A percentile compares a stretch with the other conserved stretches of the same genome.
Conservation (phyloP, 2,113 vertebrate genomes). For the Vulpes lagopus region DNA sequence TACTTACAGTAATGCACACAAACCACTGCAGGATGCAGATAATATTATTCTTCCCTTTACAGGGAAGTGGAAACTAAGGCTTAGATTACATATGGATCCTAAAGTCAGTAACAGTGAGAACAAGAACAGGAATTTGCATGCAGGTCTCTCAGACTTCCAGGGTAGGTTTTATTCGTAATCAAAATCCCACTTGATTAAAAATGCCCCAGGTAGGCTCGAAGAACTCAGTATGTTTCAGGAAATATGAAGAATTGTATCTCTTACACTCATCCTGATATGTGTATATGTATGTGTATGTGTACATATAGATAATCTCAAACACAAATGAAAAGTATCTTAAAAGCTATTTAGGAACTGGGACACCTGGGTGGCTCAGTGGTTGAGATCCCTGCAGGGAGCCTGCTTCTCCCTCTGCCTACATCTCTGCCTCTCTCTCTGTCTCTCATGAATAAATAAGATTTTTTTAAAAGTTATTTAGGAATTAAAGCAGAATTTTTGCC, state of each 20-base stretch:
- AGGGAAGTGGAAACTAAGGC: background rate
- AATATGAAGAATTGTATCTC: background rate
- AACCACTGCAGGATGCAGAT: fast-evolving
- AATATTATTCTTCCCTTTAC: background rate
- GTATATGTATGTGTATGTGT: background rate
- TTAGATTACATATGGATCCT: background rate
- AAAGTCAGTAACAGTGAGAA: background rate
- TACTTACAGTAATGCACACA: too few species aligned
- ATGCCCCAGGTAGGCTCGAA: background rate
- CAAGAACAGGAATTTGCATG: background rate
- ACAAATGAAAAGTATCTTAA: background rate
- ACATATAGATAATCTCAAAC: background rate
- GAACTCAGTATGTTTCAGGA: background rate
- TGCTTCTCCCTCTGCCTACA: too few species aligned
- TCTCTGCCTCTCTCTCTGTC: too few species aligned
- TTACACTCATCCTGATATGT: background rate
- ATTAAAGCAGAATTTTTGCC: constrained; percentile 12
- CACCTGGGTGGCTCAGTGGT: too few species aligned
- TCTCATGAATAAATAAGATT: too few species aligned
- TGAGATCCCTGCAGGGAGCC: too few species aligned
- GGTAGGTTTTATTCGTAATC: background rate
- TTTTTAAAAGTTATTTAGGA: background rate
- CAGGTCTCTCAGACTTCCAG: background rate
- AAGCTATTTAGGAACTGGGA: background rate
- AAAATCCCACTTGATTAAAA: background rate